phyloP scores from a whole-genome alignment of 2,797 vertebrate species.

The Myoxocephalus aenaeus region DNA sequence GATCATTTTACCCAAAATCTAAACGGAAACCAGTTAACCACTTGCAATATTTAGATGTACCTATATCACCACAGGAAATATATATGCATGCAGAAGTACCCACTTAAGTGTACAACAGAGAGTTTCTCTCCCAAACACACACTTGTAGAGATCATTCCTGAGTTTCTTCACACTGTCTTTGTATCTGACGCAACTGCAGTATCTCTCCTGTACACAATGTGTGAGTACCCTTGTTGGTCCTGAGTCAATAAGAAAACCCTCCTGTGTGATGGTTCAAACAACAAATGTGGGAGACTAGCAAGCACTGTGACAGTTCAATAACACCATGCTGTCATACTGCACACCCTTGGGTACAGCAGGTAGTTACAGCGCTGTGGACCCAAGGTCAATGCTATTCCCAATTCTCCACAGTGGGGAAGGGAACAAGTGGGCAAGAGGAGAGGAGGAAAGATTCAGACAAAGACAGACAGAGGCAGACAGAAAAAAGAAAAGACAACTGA shows the following conservation, averaged over 20 bases:
- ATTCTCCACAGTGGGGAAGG: slow-evolving; percentile 24
- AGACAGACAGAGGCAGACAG: slow-evolving; percentile 16
- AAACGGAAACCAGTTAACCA: slow-evolving; percentile 5
- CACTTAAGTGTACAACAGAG: background rate
- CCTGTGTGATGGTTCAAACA: slow-evolving; percentile 40
- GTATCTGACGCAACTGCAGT: background rate
- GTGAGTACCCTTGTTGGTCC: background rate
- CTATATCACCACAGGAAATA: background rate
- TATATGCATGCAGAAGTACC: background rate
- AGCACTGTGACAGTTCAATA: slow-evolving; percentile 50
- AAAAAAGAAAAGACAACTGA: slow-evolving; percentile 17
- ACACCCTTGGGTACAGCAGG: slow-evolving; percentile 49
- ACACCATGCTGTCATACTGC: slow-evolving; percentile 38
- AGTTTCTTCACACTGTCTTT: background rate
- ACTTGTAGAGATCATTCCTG: background rate
- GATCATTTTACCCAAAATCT: slow-evolving; percentile 29
- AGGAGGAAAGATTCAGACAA: slow-evolving; percentile 21
- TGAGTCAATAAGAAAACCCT: slow-evolving; percentile 32
- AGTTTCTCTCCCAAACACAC: background rate
- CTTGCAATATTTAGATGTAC: background rate
- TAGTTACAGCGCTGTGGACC: slow-evolving; percentile 51
- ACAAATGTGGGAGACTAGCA: slow-evolving; percentile 22
- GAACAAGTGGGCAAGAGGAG: slow-evolving; percentile 15
- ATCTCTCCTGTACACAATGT: slow-evolving; percentile 20
- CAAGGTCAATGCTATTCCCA: slow-evolving; percentile 52